Evolutionary conservation across 2,113 vertebrate genomes (phyloP), one percentile per base, ranked within the genome.

Genomic region (Choloepus hoffmanni): DNA sequence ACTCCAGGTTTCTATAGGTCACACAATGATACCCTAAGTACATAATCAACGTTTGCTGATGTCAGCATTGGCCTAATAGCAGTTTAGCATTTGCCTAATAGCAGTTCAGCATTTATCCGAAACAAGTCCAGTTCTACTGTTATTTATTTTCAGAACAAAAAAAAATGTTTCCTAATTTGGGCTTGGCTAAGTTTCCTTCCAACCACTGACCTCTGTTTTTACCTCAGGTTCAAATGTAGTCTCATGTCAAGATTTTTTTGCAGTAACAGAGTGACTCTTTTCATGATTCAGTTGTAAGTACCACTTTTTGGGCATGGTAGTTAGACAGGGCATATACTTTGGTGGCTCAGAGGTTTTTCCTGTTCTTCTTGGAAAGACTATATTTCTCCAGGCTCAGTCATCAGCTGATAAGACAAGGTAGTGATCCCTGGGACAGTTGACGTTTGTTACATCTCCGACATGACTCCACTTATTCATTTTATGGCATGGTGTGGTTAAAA

Each of bases 221-320:
- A 84, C 77, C 68, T 90, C 72, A 79, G 65, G 76, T 89, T 91
- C 36, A 78, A 93, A 55, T 48, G n/a, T 55, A 72, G 16, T 79
- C 55, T 77, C 60, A 40, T 8, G 13, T 96, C 50, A 73, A 48
- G 48, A 82, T 86, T 48, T 82, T 60, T 85, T 82, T 73, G 16
- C 74, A 93, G 14, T 58, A 36, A 90, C 68, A 89, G 43, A 70
- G 67, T 53, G 82, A 72, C 68, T 85, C 91, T 67, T 50, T 50
- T 90, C 36, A 24, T 21, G 6, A n/a, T 91, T 33, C 84, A 28
- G 43, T 40, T 28, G 26, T 79, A 13, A 73, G 43, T 72, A 74
- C 78, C 36, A 58, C 23, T 63, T 79, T 88, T 84, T 73, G 36
- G 77, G 40, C 73, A 50, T 24, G 9, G 28, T 10, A 10, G 7